Evolutionary conservation across 1,140 invertebrate genomes (phyloP).

Genomic region (Rhyacophila brunnea): DNA sequence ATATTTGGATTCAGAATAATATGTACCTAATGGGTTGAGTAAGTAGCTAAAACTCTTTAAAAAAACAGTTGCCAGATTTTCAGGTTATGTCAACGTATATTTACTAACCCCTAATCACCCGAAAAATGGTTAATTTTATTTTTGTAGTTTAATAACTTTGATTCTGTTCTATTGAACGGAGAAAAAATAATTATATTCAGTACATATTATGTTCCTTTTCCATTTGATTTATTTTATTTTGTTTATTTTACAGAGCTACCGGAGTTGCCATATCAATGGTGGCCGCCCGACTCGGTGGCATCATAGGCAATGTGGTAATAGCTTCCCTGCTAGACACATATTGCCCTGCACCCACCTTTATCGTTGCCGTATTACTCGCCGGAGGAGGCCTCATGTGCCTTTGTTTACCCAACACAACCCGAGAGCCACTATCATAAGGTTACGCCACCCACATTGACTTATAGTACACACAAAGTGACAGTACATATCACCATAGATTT

Average conservation of each 20-base stretch:
- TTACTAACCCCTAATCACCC: too few relatives aligned
- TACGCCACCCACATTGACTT: background rate
- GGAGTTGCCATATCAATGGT: conserved; percentile 86
- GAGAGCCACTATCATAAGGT: conserved; percentile 73
- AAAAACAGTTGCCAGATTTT: too few relatives aligned
- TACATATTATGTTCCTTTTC: background rate
- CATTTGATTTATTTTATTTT: background rate
- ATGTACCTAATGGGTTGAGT: too few relatives aligned
- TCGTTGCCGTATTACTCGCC: conserved; percentile 76
- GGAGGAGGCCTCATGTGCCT: conserved; percentile 81
- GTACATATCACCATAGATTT: too few relatives aligned
- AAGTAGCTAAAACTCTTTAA: too few relatives aligned
- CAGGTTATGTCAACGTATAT: too few relatives aligned
- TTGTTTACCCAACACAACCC: conserved; percentile 81
- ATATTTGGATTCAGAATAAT: too few relatives aligned
- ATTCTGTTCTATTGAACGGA: too few relatives aligned
- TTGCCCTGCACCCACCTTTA: conserved; percentile 82
- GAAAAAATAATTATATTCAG: too few relatives aligned
- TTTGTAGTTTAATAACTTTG: too few relatives aligned
- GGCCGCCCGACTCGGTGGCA: conserved; percentile 77
- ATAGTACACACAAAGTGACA: background rate
- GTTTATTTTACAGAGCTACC: conserved; percentile 62
- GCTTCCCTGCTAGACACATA: conserved; percentile 77
- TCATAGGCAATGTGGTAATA: conserved; percentile 85
- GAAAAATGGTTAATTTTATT: too few relatives aligned